Base-by-base conservation (phyloP, 2,113 vertebrate genomes). In the Bubo bubo region DNA sequence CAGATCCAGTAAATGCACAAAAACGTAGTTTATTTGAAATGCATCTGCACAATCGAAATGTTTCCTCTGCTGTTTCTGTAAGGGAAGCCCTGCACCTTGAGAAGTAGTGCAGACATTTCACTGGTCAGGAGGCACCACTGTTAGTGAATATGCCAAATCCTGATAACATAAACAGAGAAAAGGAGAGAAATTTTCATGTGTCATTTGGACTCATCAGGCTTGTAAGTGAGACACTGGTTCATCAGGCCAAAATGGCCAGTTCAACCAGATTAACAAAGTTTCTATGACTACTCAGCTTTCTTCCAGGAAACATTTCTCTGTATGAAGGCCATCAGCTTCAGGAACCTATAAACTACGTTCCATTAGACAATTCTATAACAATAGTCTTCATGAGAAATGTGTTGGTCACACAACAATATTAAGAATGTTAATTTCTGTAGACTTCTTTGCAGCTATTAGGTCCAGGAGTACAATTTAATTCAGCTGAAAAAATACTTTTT, bases 261-360 rank as follows among this genome's bases (percentile, higher is more conserved):
- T 88, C 32, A 55, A 71, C 6, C 26, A 50, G 17, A 30, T 80
- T 47, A 70, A 4, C 4, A 45, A 73, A 55, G 7, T 32, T 88
- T 58, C 22, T 62, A 5, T 27, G 22, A 37, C 34, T 8, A 18
- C 6, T 28, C 35, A 64, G 10, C 6, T 79, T 85, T 47, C 17
- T 88, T 74, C 23, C 35, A 71, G 64, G 18, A 72, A 84, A 49
- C 5, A 14, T 41, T 68, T 41, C 6, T 88, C 41, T 52, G 2
- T 34, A 21, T 20, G 35, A 91, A 79, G 21, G 3, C 22, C 3
- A 4, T 17, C 35, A 72, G 4, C 20, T 87, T 82, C 35, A 72
- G 6, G 14, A 90, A n/a, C 8, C 8, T 47, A 10, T 26, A 41
- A 49, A 5, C 9, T 35, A 0, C 3, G 0, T 53, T 32, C 28